phyloP scores from a whole-genome alignment of 1,140 invertebrate species.

The Stegodyphus dumicola region DNA sequence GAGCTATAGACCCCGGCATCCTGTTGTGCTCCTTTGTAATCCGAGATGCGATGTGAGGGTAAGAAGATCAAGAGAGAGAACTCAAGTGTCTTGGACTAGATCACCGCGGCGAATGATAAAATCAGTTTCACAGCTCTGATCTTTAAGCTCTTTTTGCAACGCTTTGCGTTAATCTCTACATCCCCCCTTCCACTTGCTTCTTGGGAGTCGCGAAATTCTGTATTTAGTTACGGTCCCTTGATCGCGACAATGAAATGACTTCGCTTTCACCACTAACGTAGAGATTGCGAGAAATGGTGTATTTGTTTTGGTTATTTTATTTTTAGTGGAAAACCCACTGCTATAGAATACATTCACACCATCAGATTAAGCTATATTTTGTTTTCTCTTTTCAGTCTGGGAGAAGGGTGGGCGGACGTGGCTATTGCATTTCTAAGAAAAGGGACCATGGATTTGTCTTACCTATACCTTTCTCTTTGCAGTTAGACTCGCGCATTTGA shows the following conservation, averaged over 20 bases:
- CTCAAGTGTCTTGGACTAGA: not conserved
- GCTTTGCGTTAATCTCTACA: slow-evolving; percentile 9
- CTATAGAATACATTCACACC: no score
- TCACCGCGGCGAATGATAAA: not conserved
- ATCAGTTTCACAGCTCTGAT: not conserved
- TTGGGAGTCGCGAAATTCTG: slow-evolving; percentile 10
- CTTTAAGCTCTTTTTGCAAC: slow-evolving; percentile 28
- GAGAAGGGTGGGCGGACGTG: no score
- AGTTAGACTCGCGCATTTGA: no score
- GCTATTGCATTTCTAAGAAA: no score
- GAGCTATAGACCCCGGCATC: slow-evolving; percentile 28
- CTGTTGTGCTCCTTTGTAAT: not conserved
- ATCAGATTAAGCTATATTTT: no score
- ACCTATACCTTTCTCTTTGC: no score
- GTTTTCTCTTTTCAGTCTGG: no score
- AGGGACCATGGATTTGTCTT: no score
- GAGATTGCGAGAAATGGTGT: not conserved
- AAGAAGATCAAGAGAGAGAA: not conserved
- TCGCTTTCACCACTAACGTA: not conserved
- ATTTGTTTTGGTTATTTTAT: no score
- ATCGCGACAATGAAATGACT: slow-evolving; percentile 3
- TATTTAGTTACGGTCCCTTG: slow-evolving; percentile 45
- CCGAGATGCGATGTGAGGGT: not conserved
- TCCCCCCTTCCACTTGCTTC: not conserved
- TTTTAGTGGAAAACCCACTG: no score